A percentile compares a stretch with the other conserved stretches of the same genome.
phyloP scores from a whole-genome alignment of 2,797 vertebrate genomes.

The Epinephelus awoara region DNA sequence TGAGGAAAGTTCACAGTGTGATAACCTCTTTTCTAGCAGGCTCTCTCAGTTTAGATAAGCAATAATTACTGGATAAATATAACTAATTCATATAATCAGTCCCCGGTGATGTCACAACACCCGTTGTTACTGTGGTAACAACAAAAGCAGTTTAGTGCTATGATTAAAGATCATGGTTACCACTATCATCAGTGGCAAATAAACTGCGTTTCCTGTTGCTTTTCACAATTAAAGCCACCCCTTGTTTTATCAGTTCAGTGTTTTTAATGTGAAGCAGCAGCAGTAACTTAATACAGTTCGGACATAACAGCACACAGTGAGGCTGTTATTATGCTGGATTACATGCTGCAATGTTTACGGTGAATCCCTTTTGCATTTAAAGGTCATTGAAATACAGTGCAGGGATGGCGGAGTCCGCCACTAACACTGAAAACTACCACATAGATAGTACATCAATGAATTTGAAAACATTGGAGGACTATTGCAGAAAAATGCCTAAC shows the following conservation, averaged over 20 bases:
- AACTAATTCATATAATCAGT: background rate
- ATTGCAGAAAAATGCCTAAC: background rate
- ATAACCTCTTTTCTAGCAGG: background rate
- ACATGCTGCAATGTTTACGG: background rate
- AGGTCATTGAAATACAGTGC: background rate
- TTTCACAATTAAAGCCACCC: slow-evolving; percentile 10
- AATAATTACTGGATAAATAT: background rate
- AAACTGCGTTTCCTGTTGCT: background rate
- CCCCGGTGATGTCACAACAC: background rate
- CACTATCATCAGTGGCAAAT: background rate
- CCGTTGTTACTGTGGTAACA: background rate
- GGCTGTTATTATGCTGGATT: background rate
- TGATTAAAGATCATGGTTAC: background rate
- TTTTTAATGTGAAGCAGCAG: slow-evolving; percentile 11
- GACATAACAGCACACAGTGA: background rate
- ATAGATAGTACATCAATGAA: background rate
- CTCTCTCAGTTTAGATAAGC: slow-evolving; percentile 17
- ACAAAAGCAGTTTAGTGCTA: background rate
- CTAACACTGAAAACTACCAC: background rate
- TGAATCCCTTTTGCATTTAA: background rate
- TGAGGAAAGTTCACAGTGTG: background rate
- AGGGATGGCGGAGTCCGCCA: background rate
- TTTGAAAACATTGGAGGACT: background rate
- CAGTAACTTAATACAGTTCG: slow-evolving; percentile 6
- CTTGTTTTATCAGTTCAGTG: background rate